A percentile compares a stretch with the other conserved stretches of the same genome.
These are phyloP conservation scores for Leucophenga varia DNA, from an alignment of 1,140 invertebrate species.

Conservation along the genomic window DNA sequence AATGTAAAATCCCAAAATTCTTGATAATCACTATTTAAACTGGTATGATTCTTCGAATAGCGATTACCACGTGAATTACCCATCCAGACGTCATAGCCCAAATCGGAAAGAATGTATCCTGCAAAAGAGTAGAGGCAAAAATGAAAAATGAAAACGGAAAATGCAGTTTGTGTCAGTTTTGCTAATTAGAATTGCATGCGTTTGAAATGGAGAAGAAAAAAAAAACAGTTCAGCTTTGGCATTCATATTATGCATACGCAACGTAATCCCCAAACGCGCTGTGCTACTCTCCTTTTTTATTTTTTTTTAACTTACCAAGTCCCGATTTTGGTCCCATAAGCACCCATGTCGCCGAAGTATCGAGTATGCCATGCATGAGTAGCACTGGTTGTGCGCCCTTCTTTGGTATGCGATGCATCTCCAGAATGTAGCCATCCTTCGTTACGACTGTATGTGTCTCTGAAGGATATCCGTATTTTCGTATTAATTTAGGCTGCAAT, in stretches of 20 bases:
- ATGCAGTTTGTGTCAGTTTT: too few species aligned
- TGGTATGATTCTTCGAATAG: slow-evolving; percentile 64
- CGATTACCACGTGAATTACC: slow-evolving; percentile 70
- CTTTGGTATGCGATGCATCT: slow-evolving; percentile 60
- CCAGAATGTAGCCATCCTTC: slow-evolving; percentile 61
- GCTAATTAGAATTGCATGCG: too few species aligned
- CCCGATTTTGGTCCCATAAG: slow-evolving; percentile 69
- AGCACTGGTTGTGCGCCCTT: slow-evolving; percentile 55
- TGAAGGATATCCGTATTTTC: slow-evolving; percentile 62
- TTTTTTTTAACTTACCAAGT: slow-evolving; percentile 49
- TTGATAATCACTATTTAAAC: slow-evolving; percentile 61
- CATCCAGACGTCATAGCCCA: slow-evolving; percentile 76
- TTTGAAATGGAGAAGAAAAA: too few species aligned
- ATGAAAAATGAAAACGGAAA: too few species aligned
- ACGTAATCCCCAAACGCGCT: too few species aligned
- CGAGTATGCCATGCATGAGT: slow-evolving; percentile 72
- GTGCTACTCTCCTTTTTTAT: too few species aligned
- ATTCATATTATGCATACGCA: too few species aligned
- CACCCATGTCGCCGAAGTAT: slow-evolving; percentile 70
- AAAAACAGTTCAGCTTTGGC: too few species aligned
- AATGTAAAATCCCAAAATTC: slow-evolving; percentile 78
- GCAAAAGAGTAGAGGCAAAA: too few species aligned
- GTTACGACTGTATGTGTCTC: slow-evolving; percentile 61
- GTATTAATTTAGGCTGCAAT: slow-evolving; percentile 54
- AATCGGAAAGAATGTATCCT: slow-evolving; percentile 57